Percentiles rank a stretch among this genome's conserved stretches.
These are phyloP conservation scores for Xanthorhoe spadicearia DNA, from an alignment of 2,888 invertebrate genomes.

Conservation along the genomic window DNA sequence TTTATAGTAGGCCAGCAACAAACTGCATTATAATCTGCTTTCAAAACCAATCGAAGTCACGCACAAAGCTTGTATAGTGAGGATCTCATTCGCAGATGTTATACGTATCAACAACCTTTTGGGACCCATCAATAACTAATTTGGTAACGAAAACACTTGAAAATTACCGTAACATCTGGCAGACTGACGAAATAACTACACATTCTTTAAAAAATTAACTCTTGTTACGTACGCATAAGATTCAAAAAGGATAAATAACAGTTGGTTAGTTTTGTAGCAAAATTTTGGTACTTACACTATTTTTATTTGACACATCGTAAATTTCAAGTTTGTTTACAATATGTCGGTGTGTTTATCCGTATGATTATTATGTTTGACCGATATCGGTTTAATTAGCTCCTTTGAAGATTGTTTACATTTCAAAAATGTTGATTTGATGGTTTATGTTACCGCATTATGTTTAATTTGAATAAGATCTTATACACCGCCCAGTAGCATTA, in stretches of 20 bases:
- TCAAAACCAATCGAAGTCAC: slow-evolving; percentile 5
- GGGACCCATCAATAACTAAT: slow-evolving; percentile 34
- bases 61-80: slow-evolving; percentile 6
- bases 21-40: neutral
- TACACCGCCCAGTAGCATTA: neutral
- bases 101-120: slow-evolving; percentile 35
- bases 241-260: slow-evolving; percentile 15
- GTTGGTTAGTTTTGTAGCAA: slow-evolving; percentile 26
- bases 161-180: slow-evolving; percentile 42
- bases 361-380: slow-evolving; percentile 28
- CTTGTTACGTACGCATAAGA: slow-evolving; percentile 20
- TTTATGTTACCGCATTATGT: slow-evolving; percentile 1
- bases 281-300: slow-evolving; percentile 49
- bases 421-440: slow-evolving; percentile 1
- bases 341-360: slow-evolving; percentile 35
- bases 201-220: slow-evolving; percentile 15
- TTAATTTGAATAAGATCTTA: slow-evolving; percentile 14
- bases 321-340: slow-evolving; percentile 50
- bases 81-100: slow-evolving; percentile 32
- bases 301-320: slow-evolving; percentile 52
- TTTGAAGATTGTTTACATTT: slow-evolving; percentile 24
- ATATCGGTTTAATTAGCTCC: slow-evolving; percentile 26
- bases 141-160: slow-evolving; percentile 40
- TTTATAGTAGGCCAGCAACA: too few species aligned
- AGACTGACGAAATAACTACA: slow-evolving; percentile 29